phyloP scores from a whole-genome alignment of 2,113 vertebrate genomes.

The Nothocercus nigrocapillus region DNA sequence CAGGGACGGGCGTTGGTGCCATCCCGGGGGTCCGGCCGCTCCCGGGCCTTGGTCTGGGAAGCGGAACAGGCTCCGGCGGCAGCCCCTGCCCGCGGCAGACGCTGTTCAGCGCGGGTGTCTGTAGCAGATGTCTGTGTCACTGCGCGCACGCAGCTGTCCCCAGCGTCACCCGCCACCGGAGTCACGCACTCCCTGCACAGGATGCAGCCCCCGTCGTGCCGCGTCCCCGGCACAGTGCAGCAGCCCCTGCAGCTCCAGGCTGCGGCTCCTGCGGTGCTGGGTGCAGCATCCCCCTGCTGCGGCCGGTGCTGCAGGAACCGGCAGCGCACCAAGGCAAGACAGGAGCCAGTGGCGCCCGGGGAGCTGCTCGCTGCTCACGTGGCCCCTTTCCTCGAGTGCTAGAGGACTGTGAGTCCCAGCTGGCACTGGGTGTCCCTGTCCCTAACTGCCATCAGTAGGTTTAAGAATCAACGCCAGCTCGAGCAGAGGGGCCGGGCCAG shows the following conservation, averaged over 20 bases:
- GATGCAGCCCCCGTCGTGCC: background rate
- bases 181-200: background rate
- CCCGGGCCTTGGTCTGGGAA: too few species aligned
- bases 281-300: background rate
- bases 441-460: background rate
- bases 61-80: background rate
- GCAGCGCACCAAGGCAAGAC: too few species aligned
- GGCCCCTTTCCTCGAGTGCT: too few species aligned
- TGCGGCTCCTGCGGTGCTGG: background rate
- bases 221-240: too few species aligned
- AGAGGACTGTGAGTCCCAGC: too few species aligned
- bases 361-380: too few species aligned
- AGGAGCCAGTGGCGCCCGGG: too few species aligned
- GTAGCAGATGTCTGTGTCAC: background rate
- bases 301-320: too few species aligned
- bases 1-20: background rate
- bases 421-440: background rate
- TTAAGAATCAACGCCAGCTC: background rate
- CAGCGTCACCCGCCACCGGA: too few species aligned
- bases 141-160: accelerated
- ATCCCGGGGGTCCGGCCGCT: too few species aligned
- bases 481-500: too few species aligned
- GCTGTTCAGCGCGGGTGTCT: background rate
- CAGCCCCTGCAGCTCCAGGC: background rate
- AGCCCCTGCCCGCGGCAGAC: background rate